A percentile compares a stretch with the other conserved stretches of the same genome.
Evolutionary conservation across 2,797 vertebrate genomes (phyloP).

Genomic region (Champsocephalus esox): DNA sequence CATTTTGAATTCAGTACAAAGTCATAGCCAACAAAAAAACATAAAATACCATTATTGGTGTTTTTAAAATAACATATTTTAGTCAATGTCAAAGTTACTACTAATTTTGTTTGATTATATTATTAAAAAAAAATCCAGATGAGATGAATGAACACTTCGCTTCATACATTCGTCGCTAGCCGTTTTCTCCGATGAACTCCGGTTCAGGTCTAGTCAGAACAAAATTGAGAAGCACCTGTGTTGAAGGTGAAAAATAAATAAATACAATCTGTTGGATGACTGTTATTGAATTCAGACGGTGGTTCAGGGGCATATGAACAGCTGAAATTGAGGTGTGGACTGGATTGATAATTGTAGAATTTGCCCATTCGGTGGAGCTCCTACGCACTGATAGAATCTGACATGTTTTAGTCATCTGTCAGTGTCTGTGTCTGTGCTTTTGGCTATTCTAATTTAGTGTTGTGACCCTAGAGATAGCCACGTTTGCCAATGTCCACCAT

Average conservation of each 20-base stretch:
- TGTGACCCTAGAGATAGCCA: neutral
- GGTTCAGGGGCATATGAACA: neutral
- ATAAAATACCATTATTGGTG: too few relatives aligned
- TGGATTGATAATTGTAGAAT: constrained; percentile 11
- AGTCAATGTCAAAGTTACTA: too few relatives aligned
- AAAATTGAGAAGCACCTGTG: constrained; percentile 9
- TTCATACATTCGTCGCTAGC: too few relatives aligned
- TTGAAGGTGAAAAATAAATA: constrained; percentile 12
- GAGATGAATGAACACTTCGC: neutral
- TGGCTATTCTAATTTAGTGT: neutral
- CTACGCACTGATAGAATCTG: neutral
- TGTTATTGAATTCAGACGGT: constrained; percentile 11
- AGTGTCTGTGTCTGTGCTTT: neutral
- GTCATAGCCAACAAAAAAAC: too few relatives aligned
- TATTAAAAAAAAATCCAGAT: neutral
- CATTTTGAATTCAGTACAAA: too few relatives aligned
- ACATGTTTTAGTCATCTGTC: neutral
- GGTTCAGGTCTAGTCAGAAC: too few relatives aligned
- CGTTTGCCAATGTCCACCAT: too few relatives aligned
- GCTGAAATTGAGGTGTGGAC: constrained; percentile 20
- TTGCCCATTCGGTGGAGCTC: constrained; percentile 4
- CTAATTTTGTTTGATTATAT: too few relatives aligned
- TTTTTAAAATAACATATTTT: too few relatives aligned
- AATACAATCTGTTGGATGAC: constrained; percentile 34
- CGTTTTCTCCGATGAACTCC: too few relatives aligned